Base-by-base conservation (phyloP, 2,797 vertebrate genomes). In the Coregonus ussuriensis region DNA sequence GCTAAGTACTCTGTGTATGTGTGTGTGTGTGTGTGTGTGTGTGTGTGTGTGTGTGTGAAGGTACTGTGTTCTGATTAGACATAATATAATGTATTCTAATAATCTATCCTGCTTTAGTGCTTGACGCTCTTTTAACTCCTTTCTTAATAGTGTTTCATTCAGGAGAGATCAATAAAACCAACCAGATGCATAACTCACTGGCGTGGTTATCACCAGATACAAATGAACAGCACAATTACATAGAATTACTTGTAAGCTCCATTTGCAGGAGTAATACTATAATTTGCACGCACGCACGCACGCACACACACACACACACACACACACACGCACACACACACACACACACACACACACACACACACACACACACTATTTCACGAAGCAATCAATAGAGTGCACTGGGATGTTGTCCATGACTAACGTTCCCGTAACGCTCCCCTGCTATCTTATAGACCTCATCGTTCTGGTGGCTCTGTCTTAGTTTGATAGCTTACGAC, bases 191-290 rank as follows among this genome's bases (percentile, higher is more conserved):
- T 67, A 37, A 33, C 31, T 67, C 29, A 67, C 15, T 41, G 33
- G 21, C 18, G 31, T 14, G 62, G n/a, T 74, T 35, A 74, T 56
- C 72, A 41, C 54, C 35, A 21, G n/a, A 70, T 35, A 78, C n/a
- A 72, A 21, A 67, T 37, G 4, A 35, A 37, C 66, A 74, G 74
- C 31, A 65, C n/a, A 73, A 71, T 65, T 21, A 59, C 66, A 16
- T 76, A 25, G 72, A 74, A 54, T 71, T 70, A 74, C 31, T 68
- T 71, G 67, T 9, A 41, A n/a, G 72, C 73, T 37, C 52, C n/a
- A 68, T 75, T 75, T 33, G 14, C 65, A 67, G 14, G 13, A 37
- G 65, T 67, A 35, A 67, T 67, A 35, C 14, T 35, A 67, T 67
- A 4, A 67, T 67, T 35, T 67, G 59, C 21, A 21, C 59, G 4